Evolutionary conservation across 2,113 vertebrate genomes (phyloP).

Genomic region (Pithys albifrons): DNA sequence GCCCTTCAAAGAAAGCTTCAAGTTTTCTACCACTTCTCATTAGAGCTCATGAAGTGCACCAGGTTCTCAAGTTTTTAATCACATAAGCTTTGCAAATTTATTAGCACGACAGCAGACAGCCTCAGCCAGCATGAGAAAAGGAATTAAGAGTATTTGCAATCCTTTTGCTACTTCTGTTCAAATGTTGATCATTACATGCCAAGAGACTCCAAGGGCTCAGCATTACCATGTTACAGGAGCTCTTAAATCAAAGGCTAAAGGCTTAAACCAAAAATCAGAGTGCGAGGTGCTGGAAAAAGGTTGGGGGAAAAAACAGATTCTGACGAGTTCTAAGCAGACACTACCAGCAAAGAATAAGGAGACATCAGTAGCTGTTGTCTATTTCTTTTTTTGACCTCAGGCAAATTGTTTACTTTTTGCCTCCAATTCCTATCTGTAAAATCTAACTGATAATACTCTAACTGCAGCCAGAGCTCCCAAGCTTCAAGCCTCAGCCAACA

Average conservation of each 20-base stretch:
- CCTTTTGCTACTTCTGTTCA: background rate
- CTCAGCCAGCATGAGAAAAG: background rate
- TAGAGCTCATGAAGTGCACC: background rate
- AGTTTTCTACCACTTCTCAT: background rate
- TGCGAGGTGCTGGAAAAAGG: background rate
- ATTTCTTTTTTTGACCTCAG: background rate
- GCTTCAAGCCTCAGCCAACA: background rate
- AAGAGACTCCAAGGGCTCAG: background rate
- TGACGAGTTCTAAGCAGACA: background rate
- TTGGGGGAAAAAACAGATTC: background rate
- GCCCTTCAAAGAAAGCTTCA: background rate
- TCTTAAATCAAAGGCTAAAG: slow-evolving; percentile 8
- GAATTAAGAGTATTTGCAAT: slow-evolving; percentile 16
- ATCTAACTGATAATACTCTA: background rate
- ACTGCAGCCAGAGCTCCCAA: background rate
- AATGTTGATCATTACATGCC: background rate
- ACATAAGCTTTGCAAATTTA: background rate
- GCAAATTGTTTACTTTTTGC: slow-evolving; percentile 13
- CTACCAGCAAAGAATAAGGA: background rate
- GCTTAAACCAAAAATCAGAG: background rate
- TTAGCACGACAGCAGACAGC: slow-evolving; percentile 17
- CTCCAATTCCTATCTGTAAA: background rate
- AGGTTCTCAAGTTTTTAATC: slow-evolving; percentile 23
- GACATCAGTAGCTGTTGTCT: background rate
- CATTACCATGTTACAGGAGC: background rate